Base-by-base conservation (phyloP, 2,797 vertebrate genomes). In the Sylvia borin region DNA sequence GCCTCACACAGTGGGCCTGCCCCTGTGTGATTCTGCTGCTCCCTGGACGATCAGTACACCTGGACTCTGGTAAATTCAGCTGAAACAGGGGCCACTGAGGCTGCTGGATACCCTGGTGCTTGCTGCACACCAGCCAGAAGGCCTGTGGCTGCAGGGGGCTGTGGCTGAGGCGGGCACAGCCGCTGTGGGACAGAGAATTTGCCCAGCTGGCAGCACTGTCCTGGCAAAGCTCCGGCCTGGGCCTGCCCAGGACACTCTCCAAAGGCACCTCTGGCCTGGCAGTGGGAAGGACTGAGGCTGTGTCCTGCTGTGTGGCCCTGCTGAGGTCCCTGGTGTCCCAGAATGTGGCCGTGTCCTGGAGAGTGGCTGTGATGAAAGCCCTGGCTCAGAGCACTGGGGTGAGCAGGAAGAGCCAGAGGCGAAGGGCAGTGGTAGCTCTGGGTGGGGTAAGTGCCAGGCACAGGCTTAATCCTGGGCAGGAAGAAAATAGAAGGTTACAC, bases 361-460 rank as follows among this genome's bases (percentile, higher is more conserved):
- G 47, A 48, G 47, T 25, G 68, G 60, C 61, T 53, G 4, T 75
- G 94, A 54, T 95, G 95, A 19, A 97, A 48, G 1, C 92, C 95
- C 47, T 89, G 97, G 36, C 36, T 36, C 36, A 36, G 36, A 22
- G 62, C 51, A 7, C 3, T 15, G 25, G 75, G 5, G 0, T 94
- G 95, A 40, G 94, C 62, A 55, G 94, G 94, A 81, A 87, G 55
- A 92, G 62, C 84, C 0, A 40, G 67, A 72, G 95, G 76, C 3
- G 94, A 90, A 50, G 97, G 85, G 76, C 88, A 77, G 71, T 70
- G 86, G 96, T 96, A 95, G 55, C 82, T 98, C 79, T 98, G 98
- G 4, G 97, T 97, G n/a, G 98, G 98, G 61, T 98, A 98, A 13
- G 98, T 65, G 22, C 98, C 98, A 1, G 97, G 97, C 8, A 65